Base-by-base conservation (phyloP, 1,140 invertebrate species). In the Ctenoplectra terminalis region DNA sequence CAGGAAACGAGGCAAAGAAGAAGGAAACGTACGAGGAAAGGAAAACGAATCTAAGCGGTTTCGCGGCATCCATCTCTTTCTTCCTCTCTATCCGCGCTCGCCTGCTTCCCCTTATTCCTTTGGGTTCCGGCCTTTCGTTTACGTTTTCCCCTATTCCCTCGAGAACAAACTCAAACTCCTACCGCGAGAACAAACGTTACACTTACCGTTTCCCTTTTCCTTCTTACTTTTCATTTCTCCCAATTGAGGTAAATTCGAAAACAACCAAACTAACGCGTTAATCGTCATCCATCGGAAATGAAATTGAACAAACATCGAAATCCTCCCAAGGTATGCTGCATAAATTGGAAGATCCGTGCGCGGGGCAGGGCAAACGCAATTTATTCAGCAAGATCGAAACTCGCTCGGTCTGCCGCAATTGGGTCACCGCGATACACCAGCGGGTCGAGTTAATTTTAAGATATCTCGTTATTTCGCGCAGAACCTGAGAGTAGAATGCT, bases 351-450 rank as follows among this genome's bases (percentile, higher is more conserved):
- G 50, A 71, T 61, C 11, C 11, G 26, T 46, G 48, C 60, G 67
- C 43, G 31, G 26, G 46, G 37, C 73, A 54, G 70, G 52, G 15
- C 40, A 50, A 67, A 66, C 69, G 69, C 74, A 85, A 79, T 85
- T 85, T 84, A 60, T 73, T 46, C 60, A 29, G 56, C 17, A 60
- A 43, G 82, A 85, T 85, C 63, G 82, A 83, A 69, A 73, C 63
- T 63, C 73, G 37, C 46, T 69, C 34, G 56, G 34, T 29, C n/a
- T 17, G 37, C 29, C n/a, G 77, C 37, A 84, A 84, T 83, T 83
- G 56, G 83, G 74, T 84, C 31, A 58, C 58, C 58, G 31, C 43
- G 63, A 61, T 75, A 72, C 63, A 54, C 8, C 31, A 31, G 1
- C 20, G 34, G 31, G 20, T 46, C 43, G 46, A 74, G 72, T 83